These are phyloP conservation scores for Monochamus saltuarius DNA, from an alignment of 1,140 invertebrate species.

Conservation along the genomic window DNA sequence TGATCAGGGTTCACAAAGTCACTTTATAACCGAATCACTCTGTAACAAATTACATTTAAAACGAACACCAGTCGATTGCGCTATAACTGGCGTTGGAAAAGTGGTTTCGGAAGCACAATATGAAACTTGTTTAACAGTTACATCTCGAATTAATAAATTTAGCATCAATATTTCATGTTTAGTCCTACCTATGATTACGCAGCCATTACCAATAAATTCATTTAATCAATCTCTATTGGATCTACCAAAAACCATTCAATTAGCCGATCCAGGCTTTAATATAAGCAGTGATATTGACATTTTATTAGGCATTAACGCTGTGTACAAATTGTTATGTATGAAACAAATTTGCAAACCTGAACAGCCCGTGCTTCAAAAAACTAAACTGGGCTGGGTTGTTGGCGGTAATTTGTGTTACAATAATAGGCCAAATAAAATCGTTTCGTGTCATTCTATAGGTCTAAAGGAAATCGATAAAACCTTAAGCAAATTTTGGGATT, in stretches of 20 bases:
- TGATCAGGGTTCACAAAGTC: conserved; percentile 2
- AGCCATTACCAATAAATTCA: neutral
- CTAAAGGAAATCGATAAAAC: neutral
- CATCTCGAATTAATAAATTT: conserved; percentile 5
- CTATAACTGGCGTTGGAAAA: neutral
- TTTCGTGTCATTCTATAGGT: neutral
- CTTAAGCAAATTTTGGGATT: neutral
- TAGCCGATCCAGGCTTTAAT: conserved; percentile 43
- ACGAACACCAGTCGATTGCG: no score
- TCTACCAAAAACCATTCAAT: conserved; percentile 8
- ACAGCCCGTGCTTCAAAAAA: conserved; percentile 30
- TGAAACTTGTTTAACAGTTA: neutral
- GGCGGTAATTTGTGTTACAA: conserved; percentile 14
- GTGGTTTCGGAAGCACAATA: neutral
- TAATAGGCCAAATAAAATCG: neutral
- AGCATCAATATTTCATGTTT: conserved; percentile 8
- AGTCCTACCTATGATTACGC: conserved; percentile 12
- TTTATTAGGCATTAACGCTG: conserved; percentile 38
- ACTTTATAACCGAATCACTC: conserved; percentile 1
- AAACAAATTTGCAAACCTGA: conserved; percentile 17
- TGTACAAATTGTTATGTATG: conserved; percentile 34
- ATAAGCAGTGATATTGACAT: conserved; percentile 37
- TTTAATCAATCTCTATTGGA: conserved; percentile 2
- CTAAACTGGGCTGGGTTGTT: conserved; percentile 41
- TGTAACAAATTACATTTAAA: conserved; percentile 6